phyloP scores from a whole-genome alignment of 2,113 vertebrate genomes.

The Alectura lathami region DNA sequence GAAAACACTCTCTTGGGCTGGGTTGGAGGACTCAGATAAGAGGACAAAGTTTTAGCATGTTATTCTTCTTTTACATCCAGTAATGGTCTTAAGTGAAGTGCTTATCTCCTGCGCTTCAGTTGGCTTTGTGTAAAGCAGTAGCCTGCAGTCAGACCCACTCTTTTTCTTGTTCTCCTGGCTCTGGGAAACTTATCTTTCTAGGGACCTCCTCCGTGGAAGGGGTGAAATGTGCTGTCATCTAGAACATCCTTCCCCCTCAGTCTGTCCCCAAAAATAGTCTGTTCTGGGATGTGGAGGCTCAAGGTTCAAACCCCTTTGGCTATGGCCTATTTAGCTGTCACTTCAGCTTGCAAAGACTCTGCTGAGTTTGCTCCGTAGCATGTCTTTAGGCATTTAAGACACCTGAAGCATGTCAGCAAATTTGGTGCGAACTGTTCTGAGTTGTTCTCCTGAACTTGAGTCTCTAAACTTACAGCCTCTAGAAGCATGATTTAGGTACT shows the following conservation, averaged over 20 bases:
- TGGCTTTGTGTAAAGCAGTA: not conserved
- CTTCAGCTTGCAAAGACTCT: not conserved
- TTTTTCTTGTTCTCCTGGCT: not conserved
- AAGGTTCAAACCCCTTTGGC: not conserved
- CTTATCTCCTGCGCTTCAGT: not conserved
- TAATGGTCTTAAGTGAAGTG: not conserved
- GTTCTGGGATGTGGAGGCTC: not conserved
- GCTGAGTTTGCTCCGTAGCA: not conserved
- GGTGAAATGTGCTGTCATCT: not conserved
- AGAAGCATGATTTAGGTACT: not conserved
- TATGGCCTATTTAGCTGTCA: not conserved
- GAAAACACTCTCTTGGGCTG: not conserved
- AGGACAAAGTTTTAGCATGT: not conserved
- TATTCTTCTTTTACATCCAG: not conserved
- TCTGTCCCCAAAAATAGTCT: not conserved
- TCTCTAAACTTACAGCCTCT: not conserved
- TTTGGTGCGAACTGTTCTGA: not conserved
- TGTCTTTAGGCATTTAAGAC: not conserved
- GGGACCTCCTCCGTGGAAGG: not conserved
- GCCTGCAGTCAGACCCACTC: not conserved
- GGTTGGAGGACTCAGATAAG: not conserved
- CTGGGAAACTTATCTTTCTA: not conserved
- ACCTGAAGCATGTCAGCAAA: not conserved
- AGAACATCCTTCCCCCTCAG: not conserved
- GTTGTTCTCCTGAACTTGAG: not conserved